A percentile compares a stretch with the other conserved stretches of the same genome.
Conservation (phyloP, 2,888 invertebrate species). For the Chorisops tibialis region DNA sequence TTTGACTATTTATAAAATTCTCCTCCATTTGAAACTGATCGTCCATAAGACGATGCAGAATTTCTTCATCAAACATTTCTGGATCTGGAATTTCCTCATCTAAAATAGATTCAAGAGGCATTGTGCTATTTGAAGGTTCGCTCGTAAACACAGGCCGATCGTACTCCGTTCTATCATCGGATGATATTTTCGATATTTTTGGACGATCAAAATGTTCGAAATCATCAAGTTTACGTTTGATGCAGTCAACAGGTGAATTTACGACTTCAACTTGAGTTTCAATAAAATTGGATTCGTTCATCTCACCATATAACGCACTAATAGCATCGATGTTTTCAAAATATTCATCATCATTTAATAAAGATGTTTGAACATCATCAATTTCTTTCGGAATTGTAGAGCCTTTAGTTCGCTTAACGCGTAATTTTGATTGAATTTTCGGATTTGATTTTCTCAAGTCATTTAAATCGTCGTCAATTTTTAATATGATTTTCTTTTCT, state of each 20-base stretch:
- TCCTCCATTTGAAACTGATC: background rate
- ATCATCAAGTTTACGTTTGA: slow-evolving; percentile 14
- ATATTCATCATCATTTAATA: slow-evolving; percentile 9
- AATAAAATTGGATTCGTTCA: background rate
- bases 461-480: slow-evolving; percentile 16
- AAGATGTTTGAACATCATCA: no score
- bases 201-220: slow-evolving; percentile 6
- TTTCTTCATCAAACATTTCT: slow-evolving; percentile 1
- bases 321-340: background rate
- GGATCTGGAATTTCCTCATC: background rate
- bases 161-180: background rate
- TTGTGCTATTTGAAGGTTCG: no score
- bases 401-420: background rate
- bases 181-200: background rate
- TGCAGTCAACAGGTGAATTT: background rate
- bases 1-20: slow-evolving; percentile 14
- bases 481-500: slow-evolving; percentile 29
- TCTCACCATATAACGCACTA: background rate
- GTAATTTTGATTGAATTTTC: slow-evolving; percentile 27
- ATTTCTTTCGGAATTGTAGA: no score
- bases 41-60: no score
- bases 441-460: slow-evolving; percentile 4
- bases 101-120: background rate
- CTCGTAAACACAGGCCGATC: no score
- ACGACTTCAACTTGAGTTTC: background rate